Evolutionary conservation across 2,888 invertebrate genomes (phyloP).

Genomic region (Scaptomyza caliginosa): DNA sequence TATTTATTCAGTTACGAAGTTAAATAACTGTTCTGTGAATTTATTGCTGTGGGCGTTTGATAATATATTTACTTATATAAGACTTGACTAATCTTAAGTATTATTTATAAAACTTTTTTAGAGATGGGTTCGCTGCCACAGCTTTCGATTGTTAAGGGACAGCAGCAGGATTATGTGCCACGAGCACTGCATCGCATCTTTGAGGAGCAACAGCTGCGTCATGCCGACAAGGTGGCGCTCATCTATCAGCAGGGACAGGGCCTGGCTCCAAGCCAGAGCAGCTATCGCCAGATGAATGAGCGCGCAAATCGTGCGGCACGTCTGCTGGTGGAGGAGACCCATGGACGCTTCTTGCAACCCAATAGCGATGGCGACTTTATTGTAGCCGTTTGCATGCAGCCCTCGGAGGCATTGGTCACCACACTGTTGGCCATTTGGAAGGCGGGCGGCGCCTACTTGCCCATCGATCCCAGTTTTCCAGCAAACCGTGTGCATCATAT

Average conservation of each 20-base stretch:
- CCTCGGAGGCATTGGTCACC: slow-evolving; percentile 88
- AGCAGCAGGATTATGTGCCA: slow-evolving; percentile 85
- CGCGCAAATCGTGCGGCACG: slow-evolving; percentile 85
- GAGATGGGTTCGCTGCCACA: slow-evolving; percentile 91
- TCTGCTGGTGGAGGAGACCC: slow-evolving; percentile 77
- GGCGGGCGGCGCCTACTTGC: slow-evolving; percentile 93
- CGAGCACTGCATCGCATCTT: slow-evolving; percentile 86
- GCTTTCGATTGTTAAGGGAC: slow-evolving; percentile 88
- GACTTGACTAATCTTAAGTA: neutral
- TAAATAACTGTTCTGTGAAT: neutral
- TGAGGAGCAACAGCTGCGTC: slow-evolving; percentile 85
- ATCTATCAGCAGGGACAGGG: slow-evolving; percentile 85
- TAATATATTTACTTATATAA: neutral
- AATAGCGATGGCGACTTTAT: slow-evolving; percentile 90
- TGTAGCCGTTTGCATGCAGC: slow-evolving; percentile 91
- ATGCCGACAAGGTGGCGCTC: slow-evolving; percentile 86
- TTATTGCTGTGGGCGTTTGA: neutral
- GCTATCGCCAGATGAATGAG: slow-evolving; percentile 84
- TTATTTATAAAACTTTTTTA: neutral
- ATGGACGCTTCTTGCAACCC: slow-evolving; percentile 73
- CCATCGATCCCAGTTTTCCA: slow-evolving; percentile 90
- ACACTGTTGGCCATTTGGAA: slow-evolving; percentile 91
- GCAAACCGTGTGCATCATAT: slow-evolving; percentile 90
- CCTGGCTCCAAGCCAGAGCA: slow-evolving; percentile 68
- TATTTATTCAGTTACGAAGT: neutral